These are phyloP conservation scores for Staurois parvus DNA, from an alignment of 2,797 vertebrate species.

Conservation along the genomic window DNA sequence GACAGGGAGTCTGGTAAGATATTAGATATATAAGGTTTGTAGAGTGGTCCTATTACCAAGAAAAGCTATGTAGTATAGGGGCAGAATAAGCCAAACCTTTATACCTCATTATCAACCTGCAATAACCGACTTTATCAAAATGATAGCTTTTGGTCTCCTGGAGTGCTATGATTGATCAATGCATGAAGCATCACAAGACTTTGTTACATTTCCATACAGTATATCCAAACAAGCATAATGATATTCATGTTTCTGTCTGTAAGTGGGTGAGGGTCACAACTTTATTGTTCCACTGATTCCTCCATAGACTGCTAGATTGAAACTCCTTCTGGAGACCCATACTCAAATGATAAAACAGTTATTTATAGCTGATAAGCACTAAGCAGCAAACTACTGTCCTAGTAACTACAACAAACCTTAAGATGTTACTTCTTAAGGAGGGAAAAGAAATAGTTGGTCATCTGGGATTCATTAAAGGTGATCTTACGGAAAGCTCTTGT, in stretches of 20 bases:
- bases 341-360: not conserved
- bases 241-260: not conserved
- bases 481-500: conserved; percentile 2
- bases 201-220: not conserved
- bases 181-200: not conserved
- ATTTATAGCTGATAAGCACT: conserved; percentile 13
- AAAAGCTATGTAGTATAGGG: not conserved
- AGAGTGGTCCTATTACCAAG: too few relatives aligned
- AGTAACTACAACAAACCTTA: conserved; percentile 35
- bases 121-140: not conserved
- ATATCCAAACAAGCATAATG: not conserved
- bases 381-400: not conserved
- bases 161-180: not conserved
- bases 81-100: too few relatives aligned
- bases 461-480: conserved; percentile 35
- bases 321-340: conserved; percentile 12
- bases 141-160: not conserved
- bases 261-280: not conserved
- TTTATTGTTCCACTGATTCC: conserved; percentile 13
- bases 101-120: too few relatives aligned
- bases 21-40: too few relatives aligned
- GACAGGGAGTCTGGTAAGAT: too few relatives aligned
- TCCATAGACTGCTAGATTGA: not conserved
- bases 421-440: not conserved
- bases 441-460: conserved; percentile 22